Evolutionary conservation across 2,797 vertebrate species (phyloP), one percentile per base, ranked within the genome.

Genomic region (Lemur catta): DNA sequence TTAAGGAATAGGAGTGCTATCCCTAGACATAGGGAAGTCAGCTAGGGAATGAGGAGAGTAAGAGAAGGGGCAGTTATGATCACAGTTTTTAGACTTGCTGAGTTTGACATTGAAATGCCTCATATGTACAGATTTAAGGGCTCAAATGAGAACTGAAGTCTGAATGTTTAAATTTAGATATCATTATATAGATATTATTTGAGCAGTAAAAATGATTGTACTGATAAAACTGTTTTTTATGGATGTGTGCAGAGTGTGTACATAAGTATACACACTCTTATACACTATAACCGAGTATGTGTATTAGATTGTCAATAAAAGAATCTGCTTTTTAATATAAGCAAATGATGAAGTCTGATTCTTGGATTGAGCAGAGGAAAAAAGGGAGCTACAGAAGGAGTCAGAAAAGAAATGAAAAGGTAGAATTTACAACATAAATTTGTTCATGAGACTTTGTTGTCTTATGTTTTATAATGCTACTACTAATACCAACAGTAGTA

Each of bases 121-220:
- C 26, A 10, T 90, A 80, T 22, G 13, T 33, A 90, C 46, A 93
- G 35, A 52, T 86, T 89, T 48, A 89, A 92, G 75, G 79, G 43
- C 30, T 97, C 78, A 94, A 46, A 78, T 52, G 72, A 80, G 71
- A 95, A 79, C 74, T 89, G 69, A 96, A 89, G 63, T 93, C 28
- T 82, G 24, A 88, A 55, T 50, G 30, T 92, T 96, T 93, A 41
- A 74, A 84, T 88, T 92, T 82, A 63, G 4, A 33, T 89, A 33
- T 59, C 13, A 72, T 59, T 61, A 78, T 33, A 15, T 78, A 76
- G 18, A 52, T 95, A 12, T 50, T 76, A 43, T 91, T 92, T 92
- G 59, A 74, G 30, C 76, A 93, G n/a, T 94, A 78, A 90, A 95
- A 93, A 50, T 93, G 46, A 79, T n/a, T 93, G 75, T n/a, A 95